Evolutionary conservation across 2,888 invertebrate species (phyloP), one percentile per base, ranked within the genome.

Genomic region (Eupithecia insigniata): DNA sequence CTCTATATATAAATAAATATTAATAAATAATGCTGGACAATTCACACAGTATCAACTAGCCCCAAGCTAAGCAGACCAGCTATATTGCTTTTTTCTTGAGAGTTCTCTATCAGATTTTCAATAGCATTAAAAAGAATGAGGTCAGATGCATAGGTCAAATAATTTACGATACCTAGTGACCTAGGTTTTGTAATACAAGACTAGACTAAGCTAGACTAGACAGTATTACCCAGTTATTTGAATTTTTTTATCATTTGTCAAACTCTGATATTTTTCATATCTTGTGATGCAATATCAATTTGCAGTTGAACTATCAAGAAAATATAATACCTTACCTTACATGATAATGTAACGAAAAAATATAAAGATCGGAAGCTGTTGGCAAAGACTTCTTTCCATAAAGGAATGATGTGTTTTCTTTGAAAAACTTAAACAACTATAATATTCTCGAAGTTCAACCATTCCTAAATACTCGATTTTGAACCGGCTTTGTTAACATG

Each of bases 111-210:
- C 32, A 1, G 36, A 14, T 1, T 36, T 36, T 43, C 10, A 43
- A 18, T 5, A 43, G 43, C 22, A 22, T 22, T 2, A 22, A 2
- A 22, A 46, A 10, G 10, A 51, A 51, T 51, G 22, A 51, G 46
- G 46, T 51, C 46, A 51, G 46, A 51, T 51, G 46, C n/a, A 61
- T 61, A 61, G 18, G 32, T 61, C 61, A 58, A 58, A 28, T 16
- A 28, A 58, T 28, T 58, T 32, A 3, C n/a, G 61, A 32, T 32
- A 0, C 30, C 8, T 61, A 3, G 32, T 61, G 61, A 32, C 61
- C 61, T 61, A 61, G 61, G 61, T 61, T 30, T 61, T 32, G 61
- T n/a, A 32, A 36, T 32, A 32, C 32, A 61, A 30, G n/a, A n/a
- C n/a, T n/a, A n/a, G n/a, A n/a, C n/a, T n/a, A 32, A 32, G 18